Base-by-base conservation (phyloP, 2,113 vertebrate species). In the Tinamus guttatus region DNA sequence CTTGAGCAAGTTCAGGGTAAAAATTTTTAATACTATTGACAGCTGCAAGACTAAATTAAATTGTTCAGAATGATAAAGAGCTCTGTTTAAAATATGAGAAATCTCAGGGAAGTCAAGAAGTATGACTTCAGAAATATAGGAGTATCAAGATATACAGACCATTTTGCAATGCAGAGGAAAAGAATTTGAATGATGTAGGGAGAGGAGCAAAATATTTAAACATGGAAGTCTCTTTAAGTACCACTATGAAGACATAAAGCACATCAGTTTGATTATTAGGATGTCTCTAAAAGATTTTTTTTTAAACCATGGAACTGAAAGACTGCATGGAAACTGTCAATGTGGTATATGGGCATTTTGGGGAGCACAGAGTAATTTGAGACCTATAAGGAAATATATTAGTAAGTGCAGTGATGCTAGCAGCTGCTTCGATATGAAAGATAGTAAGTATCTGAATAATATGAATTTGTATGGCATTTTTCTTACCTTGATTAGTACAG, bases 1-100 rank as follows among this genome's bases (percentile, higher is more conserved):
- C 71, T 95, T 90, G 94, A 93, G 91, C 74, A 1, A 94, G 80
- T 93, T 82, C 81, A 93, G 93, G 93, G 93, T 95, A 95, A 96
- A 95, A 76, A 32, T 30, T 89, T 96, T 89, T 89, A 73, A 94
- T 93, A 77, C 87, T 94, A 70, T 92, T 94, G 15, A 36, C 51
- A 83, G 27, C n/a, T 43, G 6, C 88, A 89, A 87, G 19, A 92
- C 24, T 20, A 87, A 36, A 70, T 71, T 51, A 76, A 79, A 30
- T 69, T 73, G 45, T 58, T 58, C 17, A 62, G n/a, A 43, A 41
- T 10, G 41, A 45, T 74, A 52, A 7, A 65, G 15, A 43, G 20
- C 73, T 94, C 21, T 80, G 2, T 59, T 90, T 80, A 69, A 30
- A 88, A 65, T 28, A 32, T 64, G 36, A 83, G 34, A 85, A 76